Evolutionary conservation across 2,888 invertebrate species (phyloP).

Genomic region (Agriopis leucophaearia): DNA sequence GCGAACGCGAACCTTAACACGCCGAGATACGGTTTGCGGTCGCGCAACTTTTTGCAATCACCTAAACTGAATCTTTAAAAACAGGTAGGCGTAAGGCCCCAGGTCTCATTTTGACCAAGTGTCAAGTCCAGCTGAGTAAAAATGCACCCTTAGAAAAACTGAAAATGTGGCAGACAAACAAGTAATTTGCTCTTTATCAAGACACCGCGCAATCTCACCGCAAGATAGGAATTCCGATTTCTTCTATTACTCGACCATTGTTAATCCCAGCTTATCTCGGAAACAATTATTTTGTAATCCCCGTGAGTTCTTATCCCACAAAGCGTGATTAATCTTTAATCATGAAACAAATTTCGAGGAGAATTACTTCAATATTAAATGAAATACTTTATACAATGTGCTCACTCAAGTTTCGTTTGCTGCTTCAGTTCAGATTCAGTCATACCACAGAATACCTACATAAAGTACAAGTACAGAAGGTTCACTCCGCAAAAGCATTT

Average conservation of each 20-base stretch:
- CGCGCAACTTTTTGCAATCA: too few relatives aligned
- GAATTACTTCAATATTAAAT: conserved; percentile 24
- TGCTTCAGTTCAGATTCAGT: not conserved
- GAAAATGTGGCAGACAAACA: not conserved
- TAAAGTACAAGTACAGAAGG: too few relatives aligned
- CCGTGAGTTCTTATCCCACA: conserved; percentile 31
- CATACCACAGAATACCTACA: too few relatives aligned
- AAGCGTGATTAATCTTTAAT: conserved; percentile 32
- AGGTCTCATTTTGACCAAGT: too few relatives aligned
- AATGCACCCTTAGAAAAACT: not conserved
- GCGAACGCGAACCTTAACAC: too few relatives aligned
- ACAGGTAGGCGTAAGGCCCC: too few relatives aligned
- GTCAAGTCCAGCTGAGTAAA: too few relatives aligned
- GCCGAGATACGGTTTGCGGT: too few relatives aligned
- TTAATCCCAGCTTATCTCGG: conserved; percentile 26
- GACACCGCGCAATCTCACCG: not conserved
- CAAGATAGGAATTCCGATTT: conserved; percentile 12
- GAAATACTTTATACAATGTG: conserved; percentile 11
- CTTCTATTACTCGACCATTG: conserved; percentile 16
- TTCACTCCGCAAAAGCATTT: too few relatives aligned
- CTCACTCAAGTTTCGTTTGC: not conserved
- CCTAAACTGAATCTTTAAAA: too few relatives aligned
- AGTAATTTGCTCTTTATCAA: not conserved
- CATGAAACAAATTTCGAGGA: conserved; percentile 25
- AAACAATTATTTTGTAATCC: conserved; percentile 35